Percentiles rank a stretch among this genome's conserved stretches.
Conservation (phyloP, 2,797 vertebrate genomes). For the Poecilia velifera region DNA sequence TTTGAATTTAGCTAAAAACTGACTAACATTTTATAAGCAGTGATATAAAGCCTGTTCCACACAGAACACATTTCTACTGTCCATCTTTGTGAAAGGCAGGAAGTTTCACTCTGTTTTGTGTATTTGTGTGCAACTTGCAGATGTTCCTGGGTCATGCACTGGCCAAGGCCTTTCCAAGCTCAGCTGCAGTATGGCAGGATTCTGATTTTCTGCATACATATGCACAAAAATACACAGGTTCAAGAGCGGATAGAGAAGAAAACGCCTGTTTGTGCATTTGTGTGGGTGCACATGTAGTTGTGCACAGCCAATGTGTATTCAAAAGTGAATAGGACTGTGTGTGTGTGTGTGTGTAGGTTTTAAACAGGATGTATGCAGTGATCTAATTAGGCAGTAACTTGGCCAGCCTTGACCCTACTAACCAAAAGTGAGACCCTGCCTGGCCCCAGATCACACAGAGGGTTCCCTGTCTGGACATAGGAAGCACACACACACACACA, state of each 20-base stretch:
- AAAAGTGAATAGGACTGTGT: constrained; percentile 3
- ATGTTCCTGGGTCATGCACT: constrained; percentile 50
- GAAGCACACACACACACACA: constrained; percentile 28
- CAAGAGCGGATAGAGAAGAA: constrained; percentile 23
- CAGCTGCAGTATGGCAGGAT: constrained; percentile 39
- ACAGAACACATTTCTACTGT: not conserved
- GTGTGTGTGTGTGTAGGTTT: constrained; percentile 42
- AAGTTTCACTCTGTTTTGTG: constrained; percentile 49
- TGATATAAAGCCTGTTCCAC: not conserved
- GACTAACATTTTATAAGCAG: constrained; percentile 47
- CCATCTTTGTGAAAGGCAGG: constrained; percentile 35
- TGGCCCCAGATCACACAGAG: constrained; percentile 67
- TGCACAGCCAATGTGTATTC: not conserved
- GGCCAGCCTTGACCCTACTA: constrained; percentile 64
- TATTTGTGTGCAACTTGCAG: constrained; percentile 38
- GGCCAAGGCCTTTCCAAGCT: constrained; percentile 46
- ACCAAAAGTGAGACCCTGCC: constrained; percentile 53
- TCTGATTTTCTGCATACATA: constrained; percentile 64
- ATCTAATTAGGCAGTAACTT: constrained; percentile 80
- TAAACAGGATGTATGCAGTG: constrained; percentile 73
- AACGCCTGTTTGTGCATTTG: not conserved
- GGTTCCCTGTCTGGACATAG: constrained; percentile 56
- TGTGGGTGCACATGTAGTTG: constrained; percentile 6
- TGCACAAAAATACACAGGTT: constrained; percentile 14
- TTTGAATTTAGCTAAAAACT: constrained; percentile 20